Evolutionary conservation across 2,888 invertebrate genomes (phyloP).

Genomic region (Caradrina clavipalpis): DNA sequence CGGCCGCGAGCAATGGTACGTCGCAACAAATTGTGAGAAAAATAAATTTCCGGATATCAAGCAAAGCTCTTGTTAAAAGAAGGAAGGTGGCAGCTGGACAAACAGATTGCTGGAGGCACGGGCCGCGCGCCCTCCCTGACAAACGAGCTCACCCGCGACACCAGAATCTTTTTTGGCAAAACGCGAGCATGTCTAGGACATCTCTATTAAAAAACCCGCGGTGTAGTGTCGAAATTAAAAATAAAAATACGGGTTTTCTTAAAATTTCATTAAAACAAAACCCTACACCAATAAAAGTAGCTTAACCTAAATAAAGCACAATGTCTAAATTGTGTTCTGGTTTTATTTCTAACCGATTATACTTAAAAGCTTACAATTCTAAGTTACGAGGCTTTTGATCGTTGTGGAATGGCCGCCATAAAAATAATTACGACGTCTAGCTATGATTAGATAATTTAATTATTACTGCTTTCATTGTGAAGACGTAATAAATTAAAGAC

Average conservation of each 20-base stretch:
- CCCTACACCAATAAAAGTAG: slow-evolving; percentile 2
- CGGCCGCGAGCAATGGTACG: slow-evolving; percentile 66
- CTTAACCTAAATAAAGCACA: slow-evolving; percentile 30
- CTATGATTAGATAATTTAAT: slow-evolving; percentile 60
- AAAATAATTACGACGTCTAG: slow-evolving; percentile 56
- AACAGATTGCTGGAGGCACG: slow-evolving; percentile 83
- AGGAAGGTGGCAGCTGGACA: slow-evolving; percentile 87
- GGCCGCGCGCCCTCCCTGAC: slow-evolving; percentile 72
- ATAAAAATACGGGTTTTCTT: background rate
- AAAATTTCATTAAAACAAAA: slow-evolving; percentile 2
- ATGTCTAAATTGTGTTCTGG: slow-evolving; percentile 40
- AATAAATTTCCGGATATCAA: slow-evolving; percentile 84
- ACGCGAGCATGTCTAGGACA: slow-evolving; percentile 34
- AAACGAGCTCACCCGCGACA: slow-evolving; percentile 79
- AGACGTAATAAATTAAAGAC: slow-evolving; percentile 51
- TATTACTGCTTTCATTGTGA: slow-evolving; percentile 54
- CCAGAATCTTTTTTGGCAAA: slow-evolving; percentile 72
- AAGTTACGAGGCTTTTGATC: slow-evolving; percentile 53
- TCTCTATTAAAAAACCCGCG: slow-evolving; percentile 30
- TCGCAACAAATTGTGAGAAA: slow-evolving; percentile 78
- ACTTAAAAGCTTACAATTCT: slow-evolving; percentile 55
- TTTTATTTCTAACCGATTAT: slow-evolving; percentile 55
- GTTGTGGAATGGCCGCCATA: slow-evolving; percentile 51
- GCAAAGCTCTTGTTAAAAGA: slow-evolving; percentile 87
- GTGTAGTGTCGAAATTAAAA: slow-evolving; percentile 31